Evolutionary conservation across 2,113 vertebrate species (phyloP), one percentile per base, ranked within the genome.

Genomic region (Climacteris rufus): DNA sequence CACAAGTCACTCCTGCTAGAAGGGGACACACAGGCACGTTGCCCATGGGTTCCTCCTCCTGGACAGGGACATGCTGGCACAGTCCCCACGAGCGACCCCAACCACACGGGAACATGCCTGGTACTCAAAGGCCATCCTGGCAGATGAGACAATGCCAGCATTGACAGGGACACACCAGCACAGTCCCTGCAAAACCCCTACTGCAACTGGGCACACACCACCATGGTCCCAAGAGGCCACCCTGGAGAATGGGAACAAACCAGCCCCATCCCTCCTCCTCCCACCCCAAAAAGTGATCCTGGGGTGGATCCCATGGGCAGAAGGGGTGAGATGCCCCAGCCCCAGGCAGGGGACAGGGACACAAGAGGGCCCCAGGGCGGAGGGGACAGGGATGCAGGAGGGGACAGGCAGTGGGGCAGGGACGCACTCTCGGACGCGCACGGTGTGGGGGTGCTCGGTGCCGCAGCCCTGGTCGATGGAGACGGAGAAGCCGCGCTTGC

Each of bases 371-470:
- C 19, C 7, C 45, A 45, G 45, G 45, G 52, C 53, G 66, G 69
- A n/a, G 88, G 69, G 52, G 30, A 14, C 1, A 0, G 0, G 50
- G 68, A 28, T 5, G 16, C 15, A 27, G 63, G 52, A 86, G 15
- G 56, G 86, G 49, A 24, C 0, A 0, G 37, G n/a, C 47, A 83
- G 75, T 40, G 74, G 78, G 57, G 56, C 68, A 23, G 11, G 15
- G 57, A 90, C 99, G 98, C 95, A 99, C 99, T 99, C 98, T 44
- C 99, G 98, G 93, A 99, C 99, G 4, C 99, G 98, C 90, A 99
- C 98, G 0, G 99, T 99, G 96, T 96, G 98, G 13, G 98, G 96
- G 23, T 98, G 98, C 56, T 99, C 99, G 0, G 98, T 97, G 63
- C 98, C 97, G 6, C 97, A 98, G 90, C 98, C 98, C 3, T 97